Percentiles rank a stretch among this genome's conserved stretches.
phyloP scores from a whole-genome alignment of 2,888 invertebrate species.

The Heliconius ethilla region DNA sequence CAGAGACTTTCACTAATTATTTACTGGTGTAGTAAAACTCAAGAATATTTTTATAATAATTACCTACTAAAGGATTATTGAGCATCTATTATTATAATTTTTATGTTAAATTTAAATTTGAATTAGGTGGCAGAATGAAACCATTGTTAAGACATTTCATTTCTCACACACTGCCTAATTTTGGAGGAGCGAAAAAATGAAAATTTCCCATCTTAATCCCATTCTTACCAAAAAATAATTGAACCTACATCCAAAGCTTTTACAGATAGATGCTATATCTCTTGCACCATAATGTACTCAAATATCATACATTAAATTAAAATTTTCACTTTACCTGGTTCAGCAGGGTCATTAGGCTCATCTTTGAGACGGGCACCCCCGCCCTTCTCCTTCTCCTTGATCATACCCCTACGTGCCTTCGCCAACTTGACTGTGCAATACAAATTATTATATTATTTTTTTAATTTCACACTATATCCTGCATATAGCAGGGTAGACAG shows the following conservation, averaged over 20 bases:
- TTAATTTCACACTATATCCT: neutral
- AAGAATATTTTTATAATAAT: constrained; percentile 7
- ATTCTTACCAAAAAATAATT: too few relatives aligned
- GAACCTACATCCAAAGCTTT: neutral
- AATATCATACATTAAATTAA: neutral
- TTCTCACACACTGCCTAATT: too few relatives aligned
- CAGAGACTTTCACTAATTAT: constrained; percentile 27
- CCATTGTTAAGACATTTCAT: too few relatives aligned
- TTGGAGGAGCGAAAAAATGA: too few relatives aligned
- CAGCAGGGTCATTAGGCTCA: constrained; percentile 77
- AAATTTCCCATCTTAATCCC: neutral
- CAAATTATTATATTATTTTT: constrained; percentile 8
- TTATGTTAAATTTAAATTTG: too few relatives aligned
- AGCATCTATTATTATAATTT: neutral
- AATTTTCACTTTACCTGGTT: constrained; percentile 64
- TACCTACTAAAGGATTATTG: neutral
- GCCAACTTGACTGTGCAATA: constrained; percentile 79
- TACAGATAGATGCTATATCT: neutral
- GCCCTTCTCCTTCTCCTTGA: constrained; percentile 82
- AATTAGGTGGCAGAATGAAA: too few relatives aligned
- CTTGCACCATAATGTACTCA: neutral
- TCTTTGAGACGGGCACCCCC: constrained; percentile 80
- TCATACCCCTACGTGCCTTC: constrained; percentile 83
- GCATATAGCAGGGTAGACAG: neutral
- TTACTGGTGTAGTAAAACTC: neutral